These are phyloP conservation scores for Hycleus phaleratus DNA, from an alignment of 1,140 invertebrate genomes.

Conservation along the genomic window DNA sequence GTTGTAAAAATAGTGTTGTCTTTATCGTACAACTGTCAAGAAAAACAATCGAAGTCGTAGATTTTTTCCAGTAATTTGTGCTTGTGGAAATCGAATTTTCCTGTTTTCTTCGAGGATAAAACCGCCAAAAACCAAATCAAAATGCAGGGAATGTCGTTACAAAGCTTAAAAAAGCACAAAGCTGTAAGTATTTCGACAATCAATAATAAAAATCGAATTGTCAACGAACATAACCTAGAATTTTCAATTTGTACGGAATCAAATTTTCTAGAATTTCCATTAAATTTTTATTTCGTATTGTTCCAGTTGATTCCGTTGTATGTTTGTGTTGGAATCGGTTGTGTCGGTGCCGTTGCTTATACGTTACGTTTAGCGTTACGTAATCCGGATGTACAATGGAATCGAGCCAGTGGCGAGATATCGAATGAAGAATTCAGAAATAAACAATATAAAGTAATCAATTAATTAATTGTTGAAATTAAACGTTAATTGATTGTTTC, in stretches of 20 bases:
- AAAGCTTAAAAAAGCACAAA: conserved; percentile 53
- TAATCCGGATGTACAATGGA: conserved; percentile 76
- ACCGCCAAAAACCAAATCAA: conserved; percentile 8
- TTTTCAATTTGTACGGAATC: background rate
- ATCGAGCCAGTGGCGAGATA: conserved; percentile 58
- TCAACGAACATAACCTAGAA: background rate
- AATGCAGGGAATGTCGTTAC: conserved; percentile 48
- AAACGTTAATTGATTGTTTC: conserved; percentile 1
- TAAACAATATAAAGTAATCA: conserved; percentile 73
- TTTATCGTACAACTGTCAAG: no score
- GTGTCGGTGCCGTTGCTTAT: conserved; percentile 53
- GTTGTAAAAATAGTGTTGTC: no score
- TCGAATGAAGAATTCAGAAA: conserved; percentile 71
- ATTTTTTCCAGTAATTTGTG: no score
- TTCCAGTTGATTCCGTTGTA: conserved; percentile 70
- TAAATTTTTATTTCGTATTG: conserved; percentile 19
- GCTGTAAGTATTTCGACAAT: conserved; percentile 44
- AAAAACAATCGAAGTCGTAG: no score
- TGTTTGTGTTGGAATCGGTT: conserved; percentile 59
- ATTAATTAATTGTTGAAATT: background rate
- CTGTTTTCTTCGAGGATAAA: background rate
- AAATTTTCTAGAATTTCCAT: background rate
- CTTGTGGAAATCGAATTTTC: no score
- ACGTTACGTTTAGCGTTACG: conserved; percentile 57
- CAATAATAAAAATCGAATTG: background rate